Conservation (phyloP, 1,140 invertebrate species). For the Drosophila kanapiae region DNA sequence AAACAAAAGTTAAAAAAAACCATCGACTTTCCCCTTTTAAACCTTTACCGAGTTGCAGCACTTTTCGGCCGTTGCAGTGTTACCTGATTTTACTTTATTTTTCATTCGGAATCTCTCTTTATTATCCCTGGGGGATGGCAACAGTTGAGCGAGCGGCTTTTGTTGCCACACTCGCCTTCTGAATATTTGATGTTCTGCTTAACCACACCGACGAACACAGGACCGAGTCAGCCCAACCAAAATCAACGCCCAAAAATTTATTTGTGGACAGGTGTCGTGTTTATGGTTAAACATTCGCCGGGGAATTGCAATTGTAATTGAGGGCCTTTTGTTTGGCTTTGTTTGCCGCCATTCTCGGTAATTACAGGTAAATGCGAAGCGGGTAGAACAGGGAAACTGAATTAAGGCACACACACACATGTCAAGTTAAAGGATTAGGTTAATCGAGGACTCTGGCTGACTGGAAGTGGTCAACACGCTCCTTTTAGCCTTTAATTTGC, state of each 20-base stretch:
- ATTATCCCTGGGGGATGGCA: conserved; percentile 11
- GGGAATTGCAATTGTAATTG: conserved; percentile 51
- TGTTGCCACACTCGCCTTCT: conserved; percentile 32
- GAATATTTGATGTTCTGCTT: conserved; percentile 47
- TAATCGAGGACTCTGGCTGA: conserved; percentile 10
- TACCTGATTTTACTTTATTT: conserved; percentile 5
- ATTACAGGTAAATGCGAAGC: conserved; percentile 11
- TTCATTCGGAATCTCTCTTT: neutral
- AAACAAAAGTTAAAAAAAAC: neutral
- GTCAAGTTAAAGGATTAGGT: conserved; percentile 29
- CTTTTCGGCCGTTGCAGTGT: neutral
- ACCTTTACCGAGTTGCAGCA: neutral
- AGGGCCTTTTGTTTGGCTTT: conserved; percentile 33
- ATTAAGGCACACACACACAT: conserved; percentile 11
- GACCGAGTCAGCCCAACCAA: neutral
- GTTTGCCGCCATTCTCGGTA: conserved; percentile 14
- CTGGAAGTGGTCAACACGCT: conserved; percentile 25
- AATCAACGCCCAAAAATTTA: conserved; percentile 44
- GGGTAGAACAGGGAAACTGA: conserved; percentile 26
- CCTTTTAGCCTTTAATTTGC: conserved; percentile 61
- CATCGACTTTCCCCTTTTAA: neutral
- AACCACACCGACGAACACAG: conserved; percentile 9
- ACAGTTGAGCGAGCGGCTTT: conserved; percentile 25
- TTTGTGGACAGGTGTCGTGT: conserved; percentile 53
- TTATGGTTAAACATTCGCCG: conserved; percentile 46